phyloP scores from a whole-genome alignment of 2,113 vertebrate species.

The Anser brachyrhynchus region DNA sequence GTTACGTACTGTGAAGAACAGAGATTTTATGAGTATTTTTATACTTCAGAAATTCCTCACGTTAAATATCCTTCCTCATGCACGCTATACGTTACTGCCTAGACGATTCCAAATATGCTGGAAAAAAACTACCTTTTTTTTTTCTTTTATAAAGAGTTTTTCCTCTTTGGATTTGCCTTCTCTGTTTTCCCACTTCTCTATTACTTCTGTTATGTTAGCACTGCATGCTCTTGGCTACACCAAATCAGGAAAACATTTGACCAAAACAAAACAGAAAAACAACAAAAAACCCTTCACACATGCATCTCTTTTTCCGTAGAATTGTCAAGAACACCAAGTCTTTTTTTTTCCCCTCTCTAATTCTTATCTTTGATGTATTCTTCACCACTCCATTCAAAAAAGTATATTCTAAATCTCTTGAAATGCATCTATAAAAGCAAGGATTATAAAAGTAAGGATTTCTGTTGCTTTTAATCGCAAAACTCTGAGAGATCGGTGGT shows the following conservation, averaged over 20 bases:
- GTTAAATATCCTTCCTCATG: background rate
- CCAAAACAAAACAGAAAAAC: background rate
- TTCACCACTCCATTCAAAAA: background rate
- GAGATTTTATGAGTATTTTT: background rate
- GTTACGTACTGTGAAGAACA: slow-evolving; percentile 84
- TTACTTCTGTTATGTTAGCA: background rate
- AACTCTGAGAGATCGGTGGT: background rate
- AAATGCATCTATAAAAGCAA: background rate
- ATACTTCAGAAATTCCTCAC: background rate
- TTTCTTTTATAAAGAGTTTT: background rate
- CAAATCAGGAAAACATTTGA: background rate
- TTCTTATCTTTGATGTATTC: background rate
- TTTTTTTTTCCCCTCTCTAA: background rate
- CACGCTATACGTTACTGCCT: background rate
- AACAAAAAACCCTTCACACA: background rate
- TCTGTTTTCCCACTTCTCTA: background rate
- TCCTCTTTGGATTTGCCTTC: background rate
- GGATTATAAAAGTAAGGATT: background rate
- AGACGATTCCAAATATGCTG: background rate
- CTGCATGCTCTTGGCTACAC: background rate
- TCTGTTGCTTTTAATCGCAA: background rate
- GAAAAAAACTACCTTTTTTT: background rate
- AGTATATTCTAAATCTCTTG: background rate
- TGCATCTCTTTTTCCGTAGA: background rate
- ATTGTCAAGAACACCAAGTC: background rate